phyloP scores from a whole-genome alignment of 2,888 invertebrate genomes.

The Mongoloraphidia duomilia region DNA sequence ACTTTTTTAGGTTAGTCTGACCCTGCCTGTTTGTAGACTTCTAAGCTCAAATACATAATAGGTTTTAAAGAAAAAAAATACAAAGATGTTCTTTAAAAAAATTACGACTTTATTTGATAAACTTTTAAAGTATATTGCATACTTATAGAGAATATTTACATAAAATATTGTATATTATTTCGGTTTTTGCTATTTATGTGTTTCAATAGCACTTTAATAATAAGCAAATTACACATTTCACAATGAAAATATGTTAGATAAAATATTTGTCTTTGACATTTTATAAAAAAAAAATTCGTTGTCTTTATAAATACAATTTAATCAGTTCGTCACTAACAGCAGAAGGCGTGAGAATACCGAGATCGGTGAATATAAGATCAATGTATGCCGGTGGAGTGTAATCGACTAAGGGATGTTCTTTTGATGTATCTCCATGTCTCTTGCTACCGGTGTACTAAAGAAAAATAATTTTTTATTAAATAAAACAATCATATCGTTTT shows the following conservation, averaged over 20 bases:
- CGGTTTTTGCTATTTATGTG: too few species aligned
- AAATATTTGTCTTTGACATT: constrained; percentile 17
- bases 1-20: too few species aligned
- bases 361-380: constrained; percentile 83
- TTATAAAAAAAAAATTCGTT: background rate
- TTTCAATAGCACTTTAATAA: background rate
- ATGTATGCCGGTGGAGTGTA: constrained; percentile 94
- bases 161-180: too few species aligned
- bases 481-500: too few species aligned
- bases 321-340: constrained; percentile 97
- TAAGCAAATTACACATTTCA: background rate
- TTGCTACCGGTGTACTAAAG: constrained; percentile 38
- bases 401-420: constrained; percentile 81
- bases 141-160: too few species aligned
- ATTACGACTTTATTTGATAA: too few species aligned
- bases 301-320: constrained; percentile 77
- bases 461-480: constrained; percentile 9
- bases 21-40: too few species aligned
- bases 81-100: too few species aligned
- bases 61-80: too few species aligned
- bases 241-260: background rate
- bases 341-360: constrained; percentile 90
- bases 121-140: too few species aligned
- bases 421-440: constrained; percentile 29
- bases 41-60: too few species aligned